Evolutionary conservation across 2,888 invertebrate genomes (phyloP).

Genomic region (Hermodice carunculata): DNA sequence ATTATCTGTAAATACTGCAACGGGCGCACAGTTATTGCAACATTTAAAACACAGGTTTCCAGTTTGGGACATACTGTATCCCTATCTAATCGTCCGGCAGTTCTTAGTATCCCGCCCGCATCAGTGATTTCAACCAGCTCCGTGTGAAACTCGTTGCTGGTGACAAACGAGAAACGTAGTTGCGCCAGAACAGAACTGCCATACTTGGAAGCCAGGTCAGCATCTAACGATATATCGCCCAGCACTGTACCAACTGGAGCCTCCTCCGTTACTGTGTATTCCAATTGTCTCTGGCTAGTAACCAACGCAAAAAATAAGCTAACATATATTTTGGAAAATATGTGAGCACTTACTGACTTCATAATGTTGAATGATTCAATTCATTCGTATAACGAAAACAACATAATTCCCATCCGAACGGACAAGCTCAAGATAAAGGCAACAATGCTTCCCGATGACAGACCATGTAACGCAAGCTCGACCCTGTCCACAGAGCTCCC

Average conservation of each 20-base stretch:
- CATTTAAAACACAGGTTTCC: neutral
- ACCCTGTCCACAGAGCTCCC: no score
- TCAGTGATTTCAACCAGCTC: neutral
- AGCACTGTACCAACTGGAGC: neutral
- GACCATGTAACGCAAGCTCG: no score
- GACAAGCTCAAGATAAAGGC: no score
- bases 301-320: no score
- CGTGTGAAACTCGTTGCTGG: neutral
- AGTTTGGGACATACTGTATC: slow-evolving; percentile 5
- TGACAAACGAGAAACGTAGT: slow-evolving; percentile 13
- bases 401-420: no score
- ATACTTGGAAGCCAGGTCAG: neutral
- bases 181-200: neutral
- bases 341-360: no score
- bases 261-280: slow-evolving; percentile 16
- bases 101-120: neutral
- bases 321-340: no score
- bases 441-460: no score
- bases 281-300: no score
- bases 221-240: slow-evolving; percentile 1
- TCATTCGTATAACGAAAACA: no score
- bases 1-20: slow-evolving; percentile 14
- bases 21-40: slow-evolving; percentile 10
- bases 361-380: no score
- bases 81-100: slow-evolving; percentile 8